phyloP scores from a whole-genome alignment of 2,797 vertebrate species.

The Arnoldichthys spilopterus region DNA sequence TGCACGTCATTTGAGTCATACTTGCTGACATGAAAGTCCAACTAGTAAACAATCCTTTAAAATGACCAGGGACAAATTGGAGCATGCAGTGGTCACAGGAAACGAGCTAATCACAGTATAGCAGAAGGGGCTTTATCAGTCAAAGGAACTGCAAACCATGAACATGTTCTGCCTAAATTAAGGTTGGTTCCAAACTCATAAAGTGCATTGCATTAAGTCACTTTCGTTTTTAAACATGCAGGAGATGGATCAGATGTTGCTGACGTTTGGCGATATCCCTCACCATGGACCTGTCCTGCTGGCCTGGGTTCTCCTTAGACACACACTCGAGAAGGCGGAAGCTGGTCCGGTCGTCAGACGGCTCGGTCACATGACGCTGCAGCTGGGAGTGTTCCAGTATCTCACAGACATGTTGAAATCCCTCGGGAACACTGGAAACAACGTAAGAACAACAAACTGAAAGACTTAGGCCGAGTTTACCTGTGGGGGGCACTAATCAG shows the following conservation, averaged over 20 bases:
- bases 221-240: slow-evolving; percentile 63
- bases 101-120: too few relatives aligned
- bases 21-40: too few relatives aligned
- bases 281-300: slow-evolving; percentile 92
- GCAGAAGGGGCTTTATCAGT: too few relatives aligned
- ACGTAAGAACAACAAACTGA: slow-evolving; percentile 76
- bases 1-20: too few relatives aligned
- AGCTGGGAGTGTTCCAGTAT: slow-evolving; percentile 92
- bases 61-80: too few relatives aligned
- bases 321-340: slow-evolving; percentile 89
- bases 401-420: slow-evolving; percentile 88
- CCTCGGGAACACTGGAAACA: slow-evolving; percentile 88
- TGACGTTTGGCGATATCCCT: slow-evolving; percentile 90
- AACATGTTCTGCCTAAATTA: too few relatives aligned
- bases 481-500: too few relatives aligned
- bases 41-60: too few relatives aligned
- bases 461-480: too few relatives aligned
- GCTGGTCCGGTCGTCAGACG: slow-evolving; percentile 81
- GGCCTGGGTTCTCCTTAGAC: slow-evolving; percentile 94
- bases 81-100: too few relatives aligned
- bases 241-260: slow-evolving; percentile 92
- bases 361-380: slow-evolving; percentile 89
- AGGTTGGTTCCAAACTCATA: too few relatives aligned
- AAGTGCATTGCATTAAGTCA: background rate
- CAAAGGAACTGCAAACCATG: too few relatives aligned